Conservation (phyloP, 2,113 vertebrate species). For the Zeus faber region DNA sequence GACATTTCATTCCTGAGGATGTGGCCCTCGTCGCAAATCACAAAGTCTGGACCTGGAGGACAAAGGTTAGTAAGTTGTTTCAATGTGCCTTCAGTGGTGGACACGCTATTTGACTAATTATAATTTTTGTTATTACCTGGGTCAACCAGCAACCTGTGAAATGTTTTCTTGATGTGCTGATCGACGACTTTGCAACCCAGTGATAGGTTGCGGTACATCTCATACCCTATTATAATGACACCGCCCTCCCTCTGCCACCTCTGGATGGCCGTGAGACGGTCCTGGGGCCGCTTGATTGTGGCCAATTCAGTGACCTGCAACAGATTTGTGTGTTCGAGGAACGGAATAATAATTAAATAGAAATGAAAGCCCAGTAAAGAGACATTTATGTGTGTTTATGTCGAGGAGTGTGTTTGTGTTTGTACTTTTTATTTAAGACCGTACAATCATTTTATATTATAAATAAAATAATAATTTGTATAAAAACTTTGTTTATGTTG, state of each 20-base stretch:
- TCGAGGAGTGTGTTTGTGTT: too few relatives aligned
- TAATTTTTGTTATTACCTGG: conserved; percentile 79
- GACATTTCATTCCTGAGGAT: conserved; percentile 88
- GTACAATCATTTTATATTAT: too few relatives aligned
- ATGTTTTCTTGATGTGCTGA: conserved; percentile 76
- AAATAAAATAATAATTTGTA: too few relatives aligned
- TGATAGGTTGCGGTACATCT: conserved; percentile 89
- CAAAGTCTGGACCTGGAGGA: conserved; percentile 87
- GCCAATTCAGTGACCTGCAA: conserved; percentile 86
- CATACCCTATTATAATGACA: conserved; percentile 92
- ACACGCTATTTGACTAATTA: neutral
- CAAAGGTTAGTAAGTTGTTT: conserved; percentile 20
- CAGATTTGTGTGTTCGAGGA: neutral
- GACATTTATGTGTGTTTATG: too few relatives aligned
- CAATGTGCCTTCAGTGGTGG: too few relatives aligned
- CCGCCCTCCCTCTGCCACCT: conserved; percentile 88
- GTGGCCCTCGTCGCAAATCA: conserved; percentile 96
- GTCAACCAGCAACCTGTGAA: conserved; percentile 83
- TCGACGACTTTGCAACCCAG: conserved; percentile 76
- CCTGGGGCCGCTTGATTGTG: conserved; percentile 77
- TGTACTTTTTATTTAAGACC: too few relatives aligned
- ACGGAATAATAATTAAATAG: neutral
- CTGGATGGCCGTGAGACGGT: conserved; percentile 82
- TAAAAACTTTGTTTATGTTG: too few relatives aligned
- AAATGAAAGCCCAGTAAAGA: neutral